Base-by-base conservation (phyloP, 2,797 vertebrate genomes). In the Sebastes baramenuke region DNA sequence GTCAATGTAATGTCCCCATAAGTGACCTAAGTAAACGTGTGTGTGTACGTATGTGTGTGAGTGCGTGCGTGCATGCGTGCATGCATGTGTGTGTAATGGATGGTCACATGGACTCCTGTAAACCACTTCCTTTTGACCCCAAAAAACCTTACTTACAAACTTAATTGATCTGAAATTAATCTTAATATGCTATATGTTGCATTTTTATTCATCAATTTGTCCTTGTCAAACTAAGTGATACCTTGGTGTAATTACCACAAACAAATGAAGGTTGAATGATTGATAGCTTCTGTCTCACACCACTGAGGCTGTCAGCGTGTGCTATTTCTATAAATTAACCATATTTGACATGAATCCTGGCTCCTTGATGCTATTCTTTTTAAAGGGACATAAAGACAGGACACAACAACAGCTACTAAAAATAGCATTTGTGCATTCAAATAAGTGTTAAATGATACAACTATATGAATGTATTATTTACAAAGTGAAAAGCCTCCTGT, bases 261-360 rank as follows among this genome's bases (percentile, higher is more conserved):
- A 77, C 69, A 82, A 56, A 81, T 77, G 24, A 85, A 4, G 27
- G 55, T 10, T 65, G 66, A 68, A 69, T 83, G 85, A 89, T 61
- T 58, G 85, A 89, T 83, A 4, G 77, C 61, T 49, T 54, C 58
- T 61, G 79, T 67, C 72, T 60, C 65, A 52, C 38, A 13, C 29
- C 59, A 2, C 22, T 32, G 54, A 4, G 30, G 36, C 25, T 30
- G 22, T 46, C 12, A 6, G 36, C 4, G 9, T 10, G 24, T 5
- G 3, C 12, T n/a, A 18, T 16, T 46, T 34, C 52, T 64, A 27
- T 12, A 66, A 66, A 60, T 29, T 14, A 46, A 67, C 16, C 9
- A 60, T 8, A 4, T 52, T 32, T 16, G 1, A 52, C 10, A 49
- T n/a, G 18, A 52, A 52, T 27, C n/a, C 10, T 46, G 11, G 42